These are phyloP conservation scores for Bibio marci DNA, from an alignment of 2,888 invertebrate genomes.

Conservation along the genomic window DNA sequence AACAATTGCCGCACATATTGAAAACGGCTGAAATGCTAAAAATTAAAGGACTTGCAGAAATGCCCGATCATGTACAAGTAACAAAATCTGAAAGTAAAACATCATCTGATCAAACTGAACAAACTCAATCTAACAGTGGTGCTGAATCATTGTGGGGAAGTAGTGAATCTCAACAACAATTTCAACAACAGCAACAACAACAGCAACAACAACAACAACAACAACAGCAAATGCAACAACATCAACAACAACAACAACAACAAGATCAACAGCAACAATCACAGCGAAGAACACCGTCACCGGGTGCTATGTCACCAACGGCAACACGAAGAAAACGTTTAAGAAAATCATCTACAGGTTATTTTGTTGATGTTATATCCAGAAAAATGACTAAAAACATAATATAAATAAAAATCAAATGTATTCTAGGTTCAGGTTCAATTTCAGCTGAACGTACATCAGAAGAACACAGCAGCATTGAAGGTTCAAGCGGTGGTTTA, in stretches of 20 bases:
- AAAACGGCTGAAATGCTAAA: slow-evolving; percentile 76
- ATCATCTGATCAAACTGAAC: slow-evolving; percentile 30
- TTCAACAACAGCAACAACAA: slow-evolving; percentile 33
- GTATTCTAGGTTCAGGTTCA: slow-evolving; percentile 16
- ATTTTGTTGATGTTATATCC: too few species aligned
- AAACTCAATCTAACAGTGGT: slow-evolving; percentile 32
- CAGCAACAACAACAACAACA: slow-evolving; percentile 20
- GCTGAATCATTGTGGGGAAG: slow-evolving; percentile 36
- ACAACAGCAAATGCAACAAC: slow-evolving; percentile 40
- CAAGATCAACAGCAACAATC: slow-evolving; percentile 30
- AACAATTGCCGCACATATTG: slow-evolving; percentile 60
- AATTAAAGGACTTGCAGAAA: slow-evolving; percentile 77
- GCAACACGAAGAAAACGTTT: slow-evolving; percentile 41
- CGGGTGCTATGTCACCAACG: slow-evolving; percentile 46
- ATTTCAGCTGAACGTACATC: slow-evolving; percentile 36
- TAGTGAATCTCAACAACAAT: slow-evolving; percentile 35
- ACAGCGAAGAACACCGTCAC: slow-evolving; percentile 10
- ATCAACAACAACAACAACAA: slow-evolving; percentile 39
- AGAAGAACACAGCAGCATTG: slow-evolving; percentile 29
- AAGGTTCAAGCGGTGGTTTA: slow-evolving; percentile 11
- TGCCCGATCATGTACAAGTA: slow-evolving; percentile 61
- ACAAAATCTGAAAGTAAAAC: slow-evolving; percentile 50
- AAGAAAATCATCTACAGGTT: slow-evolving; percentile 46
- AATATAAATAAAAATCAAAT: neutral
- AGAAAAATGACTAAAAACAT: too few species aligned